phyloP scores from a whole-genome alignment of 2,113 vertebrate genomes.

The Neolamprologus sp. region DNA sequence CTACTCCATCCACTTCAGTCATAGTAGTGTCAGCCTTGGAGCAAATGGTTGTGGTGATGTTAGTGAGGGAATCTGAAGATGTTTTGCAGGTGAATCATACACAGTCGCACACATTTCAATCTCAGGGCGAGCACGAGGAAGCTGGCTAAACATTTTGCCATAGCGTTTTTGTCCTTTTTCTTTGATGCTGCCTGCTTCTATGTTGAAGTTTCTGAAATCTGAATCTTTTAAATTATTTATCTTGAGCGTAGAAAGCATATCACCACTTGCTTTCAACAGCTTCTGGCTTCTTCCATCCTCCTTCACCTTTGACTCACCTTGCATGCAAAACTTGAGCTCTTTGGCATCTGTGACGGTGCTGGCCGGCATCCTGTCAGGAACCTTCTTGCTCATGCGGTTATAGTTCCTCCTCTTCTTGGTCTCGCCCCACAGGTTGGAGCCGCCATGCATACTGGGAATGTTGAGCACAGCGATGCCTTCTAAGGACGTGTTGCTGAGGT shows the following conservation, averaged over 20 bases:
- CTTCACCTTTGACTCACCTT: slow-evolving; percentile 75
- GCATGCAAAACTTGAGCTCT: slow-evolving; percentile 89
- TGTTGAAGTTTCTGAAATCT: background rate
- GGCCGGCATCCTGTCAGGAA: slow-evolving; percentile 57
- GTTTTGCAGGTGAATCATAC: background rate
- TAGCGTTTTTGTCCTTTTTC: background rate
- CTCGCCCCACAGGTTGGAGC: slow-evolving; percentile 94
- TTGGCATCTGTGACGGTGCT: slow-evolving; percentile 82
- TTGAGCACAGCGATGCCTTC: slow-evolving; percentile 93
- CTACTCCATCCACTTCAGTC: background rate
- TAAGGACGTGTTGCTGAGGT: slow-evolving; percentile 84
- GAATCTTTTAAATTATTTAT: background rate
- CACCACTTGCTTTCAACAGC: background rate
- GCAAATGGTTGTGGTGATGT: background rate
- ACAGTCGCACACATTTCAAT: background rate
- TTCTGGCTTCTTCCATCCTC: background rate
- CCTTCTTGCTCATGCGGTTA: slow-evolving; percentile 84
- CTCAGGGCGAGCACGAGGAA: background rate
- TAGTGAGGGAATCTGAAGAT: background rate
- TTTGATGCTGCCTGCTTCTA: background rate
- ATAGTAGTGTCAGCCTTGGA: background rate
- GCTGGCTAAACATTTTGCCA: background rate
- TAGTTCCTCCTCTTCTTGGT: slow-evolving; percentile 84
- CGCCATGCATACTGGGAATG: slow-evolving; percentile 97
- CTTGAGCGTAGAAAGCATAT: background rate